Percentiles rank a stretch among this genome's conserved stretches.
Evolutionary conservation across 2,113 vertebrate genomes (phyloP).

Genomic region (Crotalus viridis): DNA sequence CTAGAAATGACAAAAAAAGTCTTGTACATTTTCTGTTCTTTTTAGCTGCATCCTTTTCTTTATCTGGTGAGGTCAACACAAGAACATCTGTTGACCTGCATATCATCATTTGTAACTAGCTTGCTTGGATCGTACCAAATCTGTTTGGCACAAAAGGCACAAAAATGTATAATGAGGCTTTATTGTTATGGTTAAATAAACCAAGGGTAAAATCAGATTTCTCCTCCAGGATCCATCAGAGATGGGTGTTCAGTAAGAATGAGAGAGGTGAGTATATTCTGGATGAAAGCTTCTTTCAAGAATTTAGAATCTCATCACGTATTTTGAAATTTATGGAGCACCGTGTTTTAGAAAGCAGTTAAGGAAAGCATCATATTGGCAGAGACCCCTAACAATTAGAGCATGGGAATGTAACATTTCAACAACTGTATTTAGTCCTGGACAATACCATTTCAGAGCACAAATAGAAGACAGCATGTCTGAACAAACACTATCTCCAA

Average conservation of each 20-base stretch:
- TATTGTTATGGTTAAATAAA: neutral
- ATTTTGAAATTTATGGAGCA: neutral
- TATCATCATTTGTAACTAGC: neutral
- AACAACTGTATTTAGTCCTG: neutral
- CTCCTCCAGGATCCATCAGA: neutral
- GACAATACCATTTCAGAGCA: neutral
- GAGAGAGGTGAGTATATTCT: neutral
- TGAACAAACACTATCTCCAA: neutral
- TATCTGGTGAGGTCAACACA: neutral
- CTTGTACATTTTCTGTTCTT: neutral
- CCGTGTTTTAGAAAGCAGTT: neutral
- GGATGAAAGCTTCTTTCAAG: neutral
- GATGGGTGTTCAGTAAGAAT: neutral
- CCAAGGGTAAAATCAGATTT: neutral
- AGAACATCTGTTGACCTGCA: neutral
- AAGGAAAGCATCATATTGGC: neutral
- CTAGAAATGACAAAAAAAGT: constrained; percentile 7
- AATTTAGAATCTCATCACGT: neutral
- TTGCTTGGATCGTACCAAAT: neutral
- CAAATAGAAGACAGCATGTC: neutral
- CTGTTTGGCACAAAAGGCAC: neutral
- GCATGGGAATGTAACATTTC: neutral
- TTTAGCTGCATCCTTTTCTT: neutral
- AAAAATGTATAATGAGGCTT: neutral
- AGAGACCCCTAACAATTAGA: neutral